Conservation (phyloP, 2,888 invertebrate species). For the Hymenopus coronatus region DNA sequence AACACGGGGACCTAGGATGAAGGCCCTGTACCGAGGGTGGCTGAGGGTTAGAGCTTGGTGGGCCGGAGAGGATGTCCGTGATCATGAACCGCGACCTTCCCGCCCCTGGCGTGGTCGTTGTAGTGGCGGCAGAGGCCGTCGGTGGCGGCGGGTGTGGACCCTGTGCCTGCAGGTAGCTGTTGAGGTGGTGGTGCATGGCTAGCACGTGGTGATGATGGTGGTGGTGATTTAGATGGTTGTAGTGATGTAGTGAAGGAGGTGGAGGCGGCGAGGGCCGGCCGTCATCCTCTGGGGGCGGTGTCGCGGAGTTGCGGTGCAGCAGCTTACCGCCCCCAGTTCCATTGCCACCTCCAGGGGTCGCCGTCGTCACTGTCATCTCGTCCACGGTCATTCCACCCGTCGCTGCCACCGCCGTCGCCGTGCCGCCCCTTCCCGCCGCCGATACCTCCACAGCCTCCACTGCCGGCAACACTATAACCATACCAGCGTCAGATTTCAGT, state of each 20-base stretch:
- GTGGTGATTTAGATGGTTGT: slow-evolving; percentile 11
- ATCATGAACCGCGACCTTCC: slow-evolving; percentile 78
- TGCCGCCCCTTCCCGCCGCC: slow-evolving; percentile 44
- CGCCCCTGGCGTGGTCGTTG: slow-evolving; percentile 49
- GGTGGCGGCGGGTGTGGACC: slow-evolving; percentile 20
- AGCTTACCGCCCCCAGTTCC: not conserved
- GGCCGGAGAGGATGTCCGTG: slow-evolving; percentile 74
- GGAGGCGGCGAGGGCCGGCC: not conserved
- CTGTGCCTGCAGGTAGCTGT: not conserved
- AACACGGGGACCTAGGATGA: slow-evolving; percentile 50
- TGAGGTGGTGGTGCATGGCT: slow-evolving; percentile 3
- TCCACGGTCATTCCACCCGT: slow-evolving; percentile 39
- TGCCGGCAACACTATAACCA: slow-evolving; percentile 39
- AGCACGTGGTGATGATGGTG: slow-evolving; percentile 25
- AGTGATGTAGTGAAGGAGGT: not conserved
- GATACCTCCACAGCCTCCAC: slow-evolving; percentile 38
- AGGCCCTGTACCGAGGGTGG: slow-evolving; percentile 5
- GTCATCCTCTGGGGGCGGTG: not conserved
- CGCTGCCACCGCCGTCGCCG: slow-evolving; percentile 32
- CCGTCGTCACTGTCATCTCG: slow-evolving; percentile 38
- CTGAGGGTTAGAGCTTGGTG: not conserved
- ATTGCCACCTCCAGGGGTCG: not conserved
- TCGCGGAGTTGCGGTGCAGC: slow-evolving; percentile 3
- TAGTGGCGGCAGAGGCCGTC: slow-evolving; percentile 41
- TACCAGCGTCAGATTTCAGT: slow-evolving; percentile 29